Evolutionary conservation across 2,797 vertebrate species (phyloP).

Genomic region (Leuciscus waleckii): DNA sequence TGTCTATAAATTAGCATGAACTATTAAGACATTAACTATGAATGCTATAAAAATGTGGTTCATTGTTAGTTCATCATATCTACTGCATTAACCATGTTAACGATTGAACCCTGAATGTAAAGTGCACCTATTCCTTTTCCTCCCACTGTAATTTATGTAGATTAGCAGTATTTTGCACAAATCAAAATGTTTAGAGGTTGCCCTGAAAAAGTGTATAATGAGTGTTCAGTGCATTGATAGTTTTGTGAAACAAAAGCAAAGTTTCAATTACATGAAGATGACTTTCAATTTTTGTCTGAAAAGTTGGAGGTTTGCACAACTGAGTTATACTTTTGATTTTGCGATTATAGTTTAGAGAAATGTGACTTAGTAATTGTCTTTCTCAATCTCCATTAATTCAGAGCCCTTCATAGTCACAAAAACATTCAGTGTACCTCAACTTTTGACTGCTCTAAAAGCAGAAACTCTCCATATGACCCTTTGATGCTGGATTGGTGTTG

Average conservation of each 20-base stretch:
- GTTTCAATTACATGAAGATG: background rate
- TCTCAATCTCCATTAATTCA: constrained; percentile 1
- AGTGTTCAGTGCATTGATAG: background rate
- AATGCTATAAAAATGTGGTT: background rate
- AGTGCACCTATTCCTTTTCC: background rate
- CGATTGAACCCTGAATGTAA: background rate
- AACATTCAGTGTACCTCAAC: background rate
- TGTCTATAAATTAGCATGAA: background rate
- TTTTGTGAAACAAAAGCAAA: background rate
- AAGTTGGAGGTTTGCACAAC: background rate
- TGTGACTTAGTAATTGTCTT: background rate
- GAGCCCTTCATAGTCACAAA: constrained; percentile 18
- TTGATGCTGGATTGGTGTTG: constrained; percentile 37
- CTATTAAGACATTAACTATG: background rate
- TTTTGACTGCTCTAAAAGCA: constrained; percentile 31
- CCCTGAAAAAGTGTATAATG: background rate
- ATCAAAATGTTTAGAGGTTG: background rate
- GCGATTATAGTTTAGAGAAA: background rate
- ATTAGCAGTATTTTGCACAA: background rate
- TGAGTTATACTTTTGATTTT: background rate
- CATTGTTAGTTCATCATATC: background rate
- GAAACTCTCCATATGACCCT: constrained; percentile 37
- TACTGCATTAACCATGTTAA: background rate
- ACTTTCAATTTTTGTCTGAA: background rate
- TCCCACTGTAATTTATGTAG: background rate